Base-by-base conservation (phyloP, 2,888 invertebrate genomes). In the Coecobrya sp. region DNA sequence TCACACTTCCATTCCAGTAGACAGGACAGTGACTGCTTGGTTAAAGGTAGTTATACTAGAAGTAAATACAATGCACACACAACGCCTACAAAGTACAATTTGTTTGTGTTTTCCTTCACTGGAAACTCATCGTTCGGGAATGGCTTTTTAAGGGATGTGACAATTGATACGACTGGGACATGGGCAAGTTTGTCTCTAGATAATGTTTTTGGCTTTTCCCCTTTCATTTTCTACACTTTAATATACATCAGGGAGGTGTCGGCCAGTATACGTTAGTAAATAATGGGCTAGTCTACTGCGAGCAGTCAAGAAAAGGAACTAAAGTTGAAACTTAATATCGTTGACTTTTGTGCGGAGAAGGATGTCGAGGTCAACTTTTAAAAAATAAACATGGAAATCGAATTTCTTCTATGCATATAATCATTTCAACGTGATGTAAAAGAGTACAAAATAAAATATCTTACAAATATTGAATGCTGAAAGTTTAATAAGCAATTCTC, bases 71-170 rank as follows among this genome's bases (percentile, higher is more conserved):
- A 68, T 30, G 25, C 36, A 59, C 52, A 86, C 52, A 86, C 27
- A 86, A 30, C 73, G 73, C 73, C 81, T 81, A 55, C 45, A 81
- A 81, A 13, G 76, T 59, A 59, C 59, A 52, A 62, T 62, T 62
- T 62, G 84, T 62, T 59, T 84, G 84, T 62, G 19, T 55, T 84
- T 84, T 84, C 11, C 45, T 36, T 42, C 5, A 11, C 62, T 62
- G 84, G 65, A 88, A 79, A 49, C 59, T 81, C 55, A 81, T 89
- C 85, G 30, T 76, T 90, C 70, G 52, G 68, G 59, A 70, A 90
- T 90, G 86, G 85, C 45, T 90, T 85, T 86, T 90, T 90, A 85
- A 90, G 90, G 76, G 79, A 86, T 90, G 90, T 90, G 90, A 90
- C 90, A 90, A 90, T 90, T 90, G 90, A 90, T 90, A 73, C 90